These are phyloP conservation scores for Formica selysi DNA, from an alignment of 1,140 invertebrate genomes.

Conservation along the genomic window DNA sequence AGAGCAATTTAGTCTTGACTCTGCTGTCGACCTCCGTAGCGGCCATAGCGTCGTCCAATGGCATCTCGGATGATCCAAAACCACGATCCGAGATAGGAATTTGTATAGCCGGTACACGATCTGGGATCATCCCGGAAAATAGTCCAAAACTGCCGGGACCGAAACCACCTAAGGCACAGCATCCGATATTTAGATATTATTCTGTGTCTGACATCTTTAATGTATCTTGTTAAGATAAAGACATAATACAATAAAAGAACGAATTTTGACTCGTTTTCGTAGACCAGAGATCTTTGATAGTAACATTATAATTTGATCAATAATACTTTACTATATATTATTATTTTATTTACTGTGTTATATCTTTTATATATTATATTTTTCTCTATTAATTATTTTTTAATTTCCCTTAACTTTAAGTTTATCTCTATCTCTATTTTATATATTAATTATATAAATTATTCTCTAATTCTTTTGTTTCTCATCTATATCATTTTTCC, in stretches of 20 bases:
- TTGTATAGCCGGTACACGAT: slow-evolving; percentile 78
- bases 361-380: background rate
- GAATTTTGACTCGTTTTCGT: no score
- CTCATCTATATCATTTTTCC: background rate
- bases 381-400: background rate
- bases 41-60: slow-evolving; percentile 80
- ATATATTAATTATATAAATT: background rate
- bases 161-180: slow-evolving; percentile 73
- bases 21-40: slow-evolving; percentile 89
- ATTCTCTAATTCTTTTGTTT: background rate
- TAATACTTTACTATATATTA: background rate
- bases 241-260: no score
- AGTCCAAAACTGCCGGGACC: slow-evolving; percentile 73
- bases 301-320: no score
- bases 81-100: slow-evolving; percentile 62
- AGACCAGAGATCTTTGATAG: no score
- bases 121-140: slow-evolving; percentile 79
- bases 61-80: slow-evolving; percentile 61
- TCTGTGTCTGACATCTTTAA: no score
- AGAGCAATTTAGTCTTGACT: slow-evolving; percentile 93
- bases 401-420: background rate
- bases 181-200: background rate
- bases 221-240: no score
- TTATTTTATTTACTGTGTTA: background rate
- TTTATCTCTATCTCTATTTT: background rate